Conservation (phyloP, 2,888 invertebrate species). For the Acleris holmiana region DNA sequence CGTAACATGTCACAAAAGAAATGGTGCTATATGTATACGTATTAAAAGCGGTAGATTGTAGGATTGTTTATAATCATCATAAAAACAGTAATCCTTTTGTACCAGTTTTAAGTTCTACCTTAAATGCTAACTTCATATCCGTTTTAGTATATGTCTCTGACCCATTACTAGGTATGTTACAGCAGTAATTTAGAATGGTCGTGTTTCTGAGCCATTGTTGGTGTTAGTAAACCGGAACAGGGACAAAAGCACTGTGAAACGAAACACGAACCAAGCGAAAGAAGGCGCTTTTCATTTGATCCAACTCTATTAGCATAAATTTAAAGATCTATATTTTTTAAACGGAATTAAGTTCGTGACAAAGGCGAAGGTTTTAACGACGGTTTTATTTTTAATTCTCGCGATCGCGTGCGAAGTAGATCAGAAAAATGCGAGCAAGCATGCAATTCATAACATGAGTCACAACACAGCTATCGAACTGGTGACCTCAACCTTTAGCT, state of each 20-base stretch:
- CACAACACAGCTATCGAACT: constrained; percentile 25
- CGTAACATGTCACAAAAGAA: too few relatives aligned
- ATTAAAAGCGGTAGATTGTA: too few relatives aligned
- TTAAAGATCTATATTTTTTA: constrained; percentile 41
- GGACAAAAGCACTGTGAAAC: constrained; percentile 23
- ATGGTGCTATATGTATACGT: too few relatives aligned
- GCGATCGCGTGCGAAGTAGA: constrained; percentile 43
- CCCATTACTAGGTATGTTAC: background rate
- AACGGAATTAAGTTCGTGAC: constrained; percentile 57
- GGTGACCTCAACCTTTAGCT: constrained; percentile 25
- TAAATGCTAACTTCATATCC: background rate
- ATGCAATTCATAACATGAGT: constrained; percentile 31
- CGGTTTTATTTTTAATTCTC: constrained; percentile 35
- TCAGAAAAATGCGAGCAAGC: constrained; percentile 27
- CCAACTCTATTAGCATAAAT: background rate
- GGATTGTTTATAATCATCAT: too few relatives aligned
- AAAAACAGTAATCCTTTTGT: too few relatives aligned
- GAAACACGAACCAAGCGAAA: constrained; percentile 9
- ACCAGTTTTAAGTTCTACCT: too few relatives aligned
- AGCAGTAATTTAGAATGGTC: constrained; percentile 16
- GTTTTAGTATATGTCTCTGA: background rate
- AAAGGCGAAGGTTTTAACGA: constrained; percentile 41
- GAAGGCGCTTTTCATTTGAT: constrained; percentile 7
- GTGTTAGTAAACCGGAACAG: constrained; percentile 24
- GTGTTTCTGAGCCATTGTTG: constrained; percentile 19